phyloP scores from a whole-genome alignment of 2,888 invertebrate genomes.

The Orthosia incerta region DNA sequence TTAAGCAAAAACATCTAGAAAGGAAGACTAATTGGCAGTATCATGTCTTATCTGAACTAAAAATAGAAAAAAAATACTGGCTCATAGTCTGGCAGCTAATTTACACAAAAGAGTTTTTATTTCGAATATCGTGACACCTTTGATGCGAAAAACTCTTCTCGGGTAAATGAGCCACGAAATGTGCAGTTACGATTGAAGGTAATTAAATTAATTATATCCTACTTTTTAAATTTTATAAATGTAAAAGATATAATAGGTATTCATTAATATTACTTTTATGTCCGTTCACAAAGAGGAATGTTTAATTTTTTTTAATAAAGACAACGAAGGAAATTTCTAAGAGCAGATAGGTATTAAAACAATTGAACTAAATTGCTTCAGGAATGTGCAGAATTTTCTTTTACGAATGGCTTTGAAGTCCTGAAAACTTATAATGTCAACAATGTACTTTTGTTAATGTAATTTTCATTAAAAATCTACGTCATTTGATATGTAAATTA shows the following conservation, averaged over 20 bases:
- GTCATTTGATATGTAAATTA: neutral
- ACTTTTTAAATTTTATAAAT: conserved; percentile 8
- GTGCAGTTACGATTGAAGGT: neutral
- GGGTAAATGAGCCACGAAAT: conserved; percentile 7
- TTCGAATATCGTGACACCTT: neutral
- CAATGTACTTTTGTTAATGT: conserved; percentile 46
- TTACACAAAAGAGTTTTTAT: neutral
- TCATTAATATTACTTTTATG: conserved; percentile 11
- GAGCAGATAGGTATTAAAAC: conserved; percentile 10
- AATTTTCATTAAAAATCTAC: conserved; percentile 11
- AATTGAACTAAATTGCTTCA: conserved; percentile 22
- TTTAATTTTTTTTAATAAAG: conserved; percentile 21
- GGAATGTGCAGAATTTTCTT: conserved; percentile 53
- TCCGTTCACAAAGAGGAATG: conserved; percentile 60
- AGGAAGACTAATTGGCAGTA: conserved; percentile 65
- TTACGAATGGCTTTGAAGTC: conserved; percentile 11
- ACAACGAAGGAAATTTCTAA: conserved; percentile 11
- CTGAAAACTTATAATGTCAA: conserved; percentile 11
- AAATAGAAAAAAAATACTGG: conserved; percentile 40
- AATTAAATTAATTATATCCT: conserved; percentile 10
- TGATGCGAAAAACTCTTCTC: neutral
- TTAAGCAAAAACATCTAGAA: conserved; percentile 52
- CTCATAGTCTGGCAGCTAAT: conserved; percentile 33
- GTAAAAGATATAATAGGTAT: conserved; percentile 2
- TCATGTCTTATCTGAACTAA: conserved; percentile 25